A percentile compares a stretch with the other conserved stretches of the same genome.
These are phyloP conservation scores for Botia almorhae DNA, from an alignment of 2,797 vertebrate species.

Conservation along the genomic window DNA sequence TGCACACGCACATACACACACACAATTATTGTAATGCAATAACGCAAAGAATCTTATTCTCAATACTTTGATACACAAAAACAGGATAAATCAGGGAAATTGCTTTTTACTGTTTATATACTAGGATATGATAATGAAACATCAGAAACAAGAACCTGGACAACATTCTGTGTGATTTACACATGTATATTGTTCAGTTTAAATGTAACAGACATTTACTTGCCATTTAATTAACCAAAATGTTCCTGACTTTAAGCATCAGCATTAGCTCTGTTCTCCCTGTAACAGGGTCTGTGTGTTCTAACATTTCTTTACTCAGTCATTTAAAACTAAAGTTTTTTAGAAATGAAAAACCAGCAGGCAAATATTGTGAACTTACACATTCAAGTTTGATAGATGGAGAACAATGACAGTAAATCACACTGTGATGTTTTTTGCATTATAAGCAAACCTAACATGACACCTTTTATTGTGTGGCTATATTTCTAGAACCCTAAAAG, in stretches of 20 bases:
- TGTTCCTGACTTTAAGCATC: conserved; percentile 65
- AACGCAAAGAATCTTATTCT: too few species aligned
- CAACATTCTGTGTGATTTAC: conserved; percentile 51
- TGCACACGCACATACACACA: too few species aligned
- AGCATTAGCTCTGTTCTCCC: conserved; percentile 56
- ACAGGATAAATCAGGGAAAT: neutral
- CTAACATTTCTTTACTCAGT: neutral
- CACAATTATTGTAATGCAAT: too few species aligned
- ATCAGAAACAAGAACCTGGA: conserved; percentile 46
- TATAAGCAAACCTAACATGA: conserved; percentile 31
- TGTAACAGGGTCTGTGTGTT: neutral
- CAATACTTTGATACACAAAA: neutral
- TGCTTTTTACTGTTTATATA: neutral
- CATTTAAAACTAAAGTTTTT: neutral
- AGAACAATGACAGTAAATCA: conserved; percentile 38
- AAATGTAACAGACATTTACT: conserved; percentile 65
- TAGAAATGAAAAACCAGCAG: conserved; percentile 22
- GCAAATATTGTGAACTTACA: neutral
- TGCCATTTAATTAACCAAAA: conserved; percentile 58
- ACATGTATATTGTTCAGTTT: conserved; percentile 68
- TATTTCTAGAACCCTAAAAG: conserved; percentile 42
- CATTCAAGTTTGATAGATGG: conserved; percentile 19
- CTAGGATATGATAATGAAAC: neutral
- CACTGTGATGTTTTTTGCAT: conserved; percentile 45
- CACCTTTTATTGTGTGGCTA: conserved; percentile 46